Percentiles rank a stretch among this genome's conserved stretches.
These are phyloP conservation scores for Spilarctia lutea DNA, from an alignment of 2,888 invertebrate genomes.

Conservation along the genomic window DNA sequence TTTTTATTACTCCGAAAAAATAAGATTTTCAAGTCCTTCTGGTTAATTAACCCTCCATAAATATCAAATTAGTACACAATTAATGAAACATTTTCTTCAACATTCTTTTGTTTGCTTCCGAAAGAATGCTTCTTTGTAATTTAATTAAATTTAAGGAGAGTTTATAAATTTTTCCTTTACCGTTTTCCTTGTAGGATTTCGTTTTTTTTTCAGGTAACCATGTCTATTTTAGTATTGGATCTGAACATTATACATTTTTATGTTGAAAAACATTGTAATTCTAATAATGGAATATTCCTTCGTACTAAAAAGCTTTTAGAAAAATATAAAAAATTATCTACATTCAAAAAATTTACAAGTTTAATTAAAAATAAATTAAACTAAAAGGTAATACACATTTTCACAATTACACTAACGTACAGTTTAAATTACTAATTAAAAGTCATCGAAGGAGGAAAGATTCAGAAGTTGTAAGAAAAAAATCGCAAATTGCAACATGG, in stretches of 20 bases:
- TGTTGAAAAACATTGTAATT: not conserved
- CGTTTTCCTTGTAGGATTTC: slow-evolving; percentile 12
- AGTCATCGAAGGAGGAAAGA: too few relatives aligned
- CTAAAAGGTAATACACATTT: too few relatives aligned
- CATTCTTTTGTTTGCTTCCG: slow-evolving; percentile 47
- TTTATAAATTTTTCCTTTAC: slow-evolving; percentile 19
- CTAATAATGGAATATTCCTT: not conserved
- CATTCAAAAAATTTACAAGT: too few relatives aligned
- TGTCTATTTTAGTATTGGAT: not conserved
- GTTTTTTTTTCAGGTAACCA: slow-evolving; percentile 3
- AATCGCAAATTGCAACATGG: too few relatives aligned
- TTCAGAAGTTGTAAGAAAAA: too few relatives aligned
- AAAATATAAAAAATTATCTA: too few relatives aligned
- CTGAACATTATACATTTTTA: not conserved
- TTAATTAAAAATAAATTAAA: too few relatives aligned
- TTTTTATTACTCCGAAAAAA: slow-evolving; percentile 37
- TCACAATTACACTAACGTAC: not conserved
- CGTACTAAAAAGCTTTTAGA: too few relatives aligned
- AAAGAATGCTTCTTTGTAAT: slow-evolving; percentile 35
- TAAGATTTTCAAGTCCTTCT: slow-evolving; percentile 40
- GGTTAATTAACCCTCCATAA: slow-evolving; percentile 57
- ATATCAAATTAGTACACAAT: slow-evolving; percentile 57
- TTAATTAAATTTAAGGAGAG: slow-evolving; percentile 36
- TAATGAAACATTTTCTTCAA: slow-evolving; percentile 47
- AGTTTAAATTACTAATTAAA: not conserved